A percentile compares a stretch with the other conserved stretches of the same genome.
phyloP scores from a whole-genome alignment of 2,888 invertebrate species.

The Nomada hirtipes region DNA sequence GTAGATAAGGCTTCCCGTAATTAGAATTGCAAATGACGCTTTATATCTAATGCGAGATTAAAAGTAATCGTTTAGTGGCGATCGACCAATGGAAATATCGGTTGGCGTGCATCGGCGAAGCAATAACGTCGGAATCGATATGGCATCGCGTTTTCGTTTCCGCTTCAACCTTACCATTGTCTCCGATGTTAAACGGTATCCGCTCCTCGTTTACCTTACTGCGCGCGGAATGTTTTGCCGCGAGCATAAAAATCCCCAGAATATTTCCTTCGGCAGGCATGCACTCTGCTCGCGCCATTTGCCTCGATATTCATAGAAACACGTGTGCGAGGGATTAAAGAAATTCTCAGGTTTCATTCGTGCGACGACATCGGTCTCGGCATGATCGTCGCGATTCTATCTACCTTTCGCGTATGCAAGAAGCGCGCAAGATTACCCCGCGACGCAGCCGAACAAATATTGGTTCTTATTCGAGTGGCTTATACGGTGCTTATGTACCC shows the following conservation, averaged over 20 bases:
- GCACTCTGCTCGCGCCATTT: no score
- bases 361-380: conserved; percentile 32
- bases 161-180: background rate
- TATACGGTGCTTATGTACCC: conserved; percentile 77
- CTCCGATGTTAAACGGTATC: background rate
- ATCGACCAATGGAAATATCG: conserved; percentile 37
- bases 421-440: conserved; percentile 76
- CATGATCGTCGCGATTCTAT: conserved; percentile 48
- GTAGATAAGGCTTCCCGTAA: conserved; percentile 48
- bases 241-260: background rate
- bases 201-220: background rate
- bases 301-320: background rate
- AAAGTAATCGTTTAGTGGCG: conserved; percentile 49
- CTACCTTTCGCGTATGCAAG: conserved; percentile 68
- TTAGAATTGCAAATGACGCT: conserved; percentile 57
- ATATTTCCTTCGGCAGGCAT: no score
- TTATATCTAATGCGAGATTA: conserved; percentile 46
- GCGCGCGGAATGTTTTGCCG: background rate
- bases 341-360: background rate
- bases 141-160: background rate
- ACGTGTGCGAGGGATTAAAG: background rate
- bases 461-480: conserved; percentile 79
- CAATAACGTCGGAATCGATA: conserved; percentile 38
- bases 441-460: conserved; percentile 78
- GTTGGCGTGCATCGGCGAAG: background rate